phyloP scores from a whole-genome alignment of 1,140 invertebrate species.

The Drosophila trapezifrons region DNA sequence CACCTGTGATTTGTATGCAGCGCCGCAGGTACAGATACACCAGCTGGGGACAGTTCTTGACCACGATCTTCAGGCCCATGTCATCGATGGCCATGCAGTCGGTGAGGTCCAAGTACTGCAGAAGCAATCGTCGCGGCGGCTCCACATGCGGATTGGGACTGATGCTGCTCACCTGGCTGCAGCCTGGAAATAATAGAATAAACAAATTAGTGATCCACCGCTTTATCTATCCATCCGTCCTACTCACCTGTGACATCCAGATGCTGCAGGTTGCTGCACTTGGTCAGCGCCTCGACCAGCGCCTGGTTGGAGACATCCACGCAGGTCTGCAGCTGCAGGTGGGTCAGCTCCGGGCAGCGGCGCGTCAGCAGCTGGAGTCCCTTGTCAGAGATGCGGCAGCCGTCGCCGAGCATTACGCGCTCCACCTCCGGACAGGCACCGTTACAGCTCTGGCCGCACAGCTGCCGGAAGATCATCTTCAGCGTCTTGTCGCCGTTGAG shows the following conservation, averaged over 20 bases:
- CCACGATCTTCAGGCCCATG: constrained; percentile 91
- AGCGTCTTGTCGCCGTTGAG: constrained; percentile 89
- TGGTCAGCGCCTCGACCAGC: constrained; percentile 85
- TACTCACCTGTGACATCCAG: constrained; percentile 89
- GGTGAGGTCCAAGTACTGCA: constrained; percentile 92
- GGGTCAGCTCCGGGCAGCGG: constrained; percentile 89
- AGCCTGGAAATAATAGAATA: constrained; percentile 85
- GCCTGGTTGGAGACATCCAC: constrained; percentile 85
- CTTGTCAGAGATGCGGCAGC: constrained; percentile 90
- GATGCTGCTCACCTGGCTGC: constrained; percentile 89
- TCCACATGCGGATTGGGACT: constrained; percentile 88
- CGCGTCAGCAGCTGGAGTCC: constrained; percentile 88
- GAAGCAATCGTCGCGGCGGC: constrained; percentile 86
- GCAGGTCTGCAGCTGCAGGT: constrained; percentile 89
- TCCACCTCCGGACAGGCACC: constrained; percentile 87
- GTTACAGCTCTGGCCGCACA: constrained; percentile 86
- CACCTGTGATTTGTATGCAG: constrained; percentile 93
- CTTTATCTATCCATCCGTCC: neutral
- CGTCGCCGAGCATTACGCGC: constrained; percentile 89
- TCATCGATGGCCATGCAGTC: constrained; percentile 94
- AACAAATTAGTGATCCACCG: neutral
- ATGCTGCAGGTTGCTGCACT: constrained; percentile 89
- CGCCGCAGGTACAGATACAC: constrained; percentile 94
- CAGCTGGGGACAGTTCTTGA: constrained; percentile 93
- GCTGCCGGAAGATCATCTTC: constrained; percentile 87